phyloP scores from a whole-genome alignment of 1,140 invertebrate genomes.

The Leptopilina clavipes region DNA sequence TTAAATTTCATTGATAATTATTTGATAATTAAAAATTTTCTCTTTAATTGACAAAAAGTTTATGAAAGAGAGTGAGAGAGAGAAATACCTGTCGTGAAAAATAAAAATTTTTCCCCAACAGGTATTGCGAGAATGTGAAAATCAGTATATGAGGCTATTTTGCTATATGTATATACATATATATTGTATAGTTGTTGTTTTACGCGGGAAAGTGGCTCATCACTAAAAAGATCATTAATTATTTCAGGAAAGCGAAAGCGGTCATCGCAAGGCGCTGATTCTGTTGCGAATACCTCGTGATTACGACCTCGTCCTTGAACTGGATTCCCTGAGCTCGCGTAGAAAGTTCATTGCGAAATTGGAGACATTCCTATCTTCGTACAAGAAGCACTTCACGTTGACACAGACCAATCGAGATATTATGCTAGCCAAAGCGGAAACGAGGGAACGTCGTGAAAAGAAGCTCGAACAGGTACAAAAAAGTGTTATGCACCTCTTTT shows the following conservation, averaged over 20 bases:
- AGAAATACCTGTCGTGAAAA: not conserved
- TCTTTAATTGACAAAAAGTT: conserved; percentile 2
- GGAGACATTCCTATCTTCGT: conserved; percentile 86
- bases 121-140: conserved; percentile 10
- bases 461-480: conserved; percentile 86
- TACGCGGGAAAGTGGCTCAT: conserved; percentile 18
- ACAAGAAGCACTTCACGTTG: conserved; percentile 86
- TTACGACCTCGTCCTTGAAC: conserved; percentile 97
- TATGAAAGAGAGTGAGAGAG: not conserved
- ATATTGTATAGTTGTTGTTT: not conserved
- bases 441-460: conserved; percentile 94
- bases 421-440: conserved; percentile 95
- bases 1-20: too few species aligned
- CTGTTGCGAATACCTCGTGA: conserved; percentile 91
- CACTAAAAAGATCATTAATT: conserved; percentile 34
- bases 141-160: not conserved
- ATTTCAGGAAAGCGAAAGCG: conserved; percentile 80
- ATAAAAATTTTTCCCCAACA: not conserved
- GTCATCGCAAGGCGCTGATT: conserved; percentile 88
- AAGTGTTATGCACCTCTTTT: not conserved
- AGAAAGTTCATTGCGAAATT: conserved; percentile 94
- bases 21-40: not conserved
- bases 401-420: conserved; percentile 83
- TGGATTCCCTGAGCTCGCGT: conserved; percentile 87
- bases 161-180: too few species aligned